Base-by-base conservation (phyloP, 2,113 vertebrate species). In the Entelurus aequoreus region DNA sequence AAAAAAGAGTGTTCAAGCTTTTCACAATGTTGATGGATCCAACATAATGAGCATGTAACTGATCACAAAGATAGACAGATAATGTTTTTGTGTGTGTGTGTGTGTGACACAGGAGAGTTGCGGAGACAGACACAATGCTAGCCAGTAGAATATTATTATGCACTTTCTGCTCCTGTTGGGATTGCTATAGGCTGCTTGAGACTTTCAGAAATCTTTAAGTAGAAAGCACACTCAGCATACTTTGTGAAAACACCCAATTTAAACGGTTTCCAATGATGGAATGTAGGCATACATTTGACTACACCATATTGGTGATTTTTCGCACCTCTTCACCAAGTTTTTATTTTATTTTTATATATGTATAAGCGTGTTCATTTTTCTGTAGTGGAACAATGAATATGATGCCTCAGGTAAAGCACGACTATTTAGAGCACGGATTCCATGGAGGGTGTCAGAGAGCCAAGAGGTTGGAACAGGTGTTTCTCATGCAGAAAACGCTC, bases 391-490 rank as follows among this genome's bases (percentile, higher is more conserved):
- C 60, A 79, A 77, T 68, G 68, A 76, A 70, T 70, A 78, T 58
- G 73, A 68, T 72, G 87, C 89, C 86, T 78, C 83, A 85, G 90
- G 89, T 90, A 87, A 89, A 88, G 90, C 77, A 81, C 81, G 76
- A 82, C 75, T 91, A 92, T 91, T 89, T 90, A 90, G 90, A 89
- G 82, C 90, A 91, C 71, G 81, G 80, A 90, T 86, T 90, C 90
- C 90, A 84, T 71, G 54, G 88, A 90, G 90, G 82, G 78, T 80
- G 79, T 68, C 61, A 49, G 63, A 77, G 75, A 84, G 79, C 80
- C 79, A 84, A 87, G 84, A 89, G 84, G 86, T 83, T 82, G 86
- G 81, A 87, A 82, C 83, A 82, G 75, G 79, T 87, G 86, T 86
- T 85, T 84, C 63, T 79, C 44, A 77, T 66, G 74, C 79, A 87